These are phyloP conservation scores for Chiridota heheva DNA, from an alignment of 35 echinoderm and acorn worm species.

Conservation along the genomic window DNA sequence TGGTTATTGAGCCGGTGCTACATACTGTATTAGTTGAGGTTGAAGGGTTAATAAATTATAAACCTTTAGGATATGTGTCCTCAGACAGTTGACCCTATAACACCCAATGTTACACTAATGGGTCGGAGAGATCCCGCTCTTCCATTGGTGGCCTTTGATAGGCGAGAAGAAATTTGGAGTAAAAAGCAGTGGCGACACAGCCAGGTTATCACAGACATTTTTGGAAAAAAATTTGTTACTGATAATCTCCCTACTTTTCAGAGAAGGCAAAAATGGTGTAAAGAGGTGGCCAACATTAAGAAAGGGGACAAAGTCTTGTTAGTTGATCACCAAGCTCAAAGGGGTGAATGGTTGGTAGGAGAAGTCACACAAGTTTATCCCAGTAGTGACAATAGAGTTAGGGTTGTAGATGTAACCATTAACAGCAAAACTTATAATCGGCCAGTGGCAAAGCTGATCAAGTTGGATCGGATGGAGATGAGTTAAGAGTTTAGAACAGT, in stretches of 20 bases:
- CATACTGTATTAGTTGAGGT: conserved; percentile 52
- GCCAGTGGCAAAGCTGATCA: conserved; percentile 37
- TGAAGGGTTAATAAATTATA: conserved; percentile 44
- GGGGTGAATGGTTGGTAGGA: conserved; percentile 44
- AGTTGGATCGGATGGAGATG: conserved; percentile 25
- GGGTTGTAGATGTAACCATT: conserved; percentile 32
- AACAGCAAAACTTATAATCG: conserved; percentile 46
- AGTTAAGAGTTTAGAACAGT: background rate
- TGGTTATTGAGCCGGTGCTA: background rate
- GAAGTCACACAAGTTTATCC: conserved; percentile 24
- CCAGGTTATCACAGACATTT: conserved; percentile 30
- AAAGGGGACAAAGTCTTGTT: conserved; percentile 23
- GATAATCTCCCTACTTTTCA: conserved; percentile 49
- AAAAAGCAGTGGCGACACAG: conserved; percentile 26
- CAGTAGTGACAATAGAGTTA: conserved; percentile 40
- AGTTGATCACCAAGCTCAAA: conserved; percentile 15
- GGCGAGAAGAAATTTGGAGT: background rate
- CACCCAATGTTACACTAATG: conserved; percentile 46
- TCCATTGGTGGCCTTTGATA: conserved; percentile 8
- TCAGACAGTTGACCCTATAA: conserved; percentile 45
- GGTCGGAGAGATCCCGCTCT: conserved; percentile 33
- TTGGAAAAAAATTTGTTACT: conserved; percentile 38
- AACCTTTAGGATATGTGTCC: conserved; percentile 43
- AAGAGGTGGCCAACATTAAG: conserved; percentile 17
- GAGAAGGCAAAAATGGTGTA: conserved; percentile 31